Base-by-base conservation (phyloP, 2,797 vertebrate species). In the Parambassis ranga region DNA sequence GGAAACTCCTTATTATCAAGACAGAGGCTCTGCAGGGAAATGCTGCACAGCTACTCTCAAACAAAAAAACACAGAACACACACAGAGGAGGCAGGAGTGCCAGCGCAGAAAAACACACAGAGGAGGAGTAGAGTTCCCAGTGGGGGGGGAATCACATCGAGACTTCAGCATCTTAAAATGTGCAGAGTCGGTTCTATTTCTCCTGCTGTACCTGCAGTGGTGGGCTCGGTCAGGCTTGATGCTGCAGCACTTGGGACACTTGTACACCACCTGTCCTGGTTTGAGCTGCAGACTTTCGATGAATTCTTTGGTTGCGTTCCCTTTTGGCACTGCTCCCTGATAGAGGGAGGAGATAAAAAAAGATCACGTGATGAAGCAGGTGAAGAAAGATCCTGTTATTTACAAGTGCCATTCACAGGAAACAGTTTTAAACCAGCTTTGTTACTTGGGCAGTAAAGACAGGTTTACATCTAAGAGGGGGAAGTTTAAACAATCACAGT, bases 191-290 rank as follows among this genome's bases (percentile, higher is more conserved):
- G 14, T 2, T 52, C 15, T 24, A 26, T 56, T 15, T 20, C n/a
- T n/a, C 31, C 27, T 13, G 28, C 16, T 13, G 23, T 83, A 90
- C 89, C 87, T 91, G 89, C 87, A 91, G 86, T 91, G 97, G 85
- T 99, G 97, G 28, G 97, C 97, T 83, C 97, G 85, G 87, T 99
- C 97, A 0, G 97, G 97, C 84, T 99, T 99, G 86, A 99, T 99
- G 92, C 97, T 98, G 92, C 97, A 99, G 89, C 97, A 99, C 71
- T 99, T 99, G 65, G 97, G 96, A 80, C 97, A 99, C 84, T 99
- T 99, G 89, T 98, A 99, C 49, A 99, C 96, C 87, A 99, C 97
- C 85, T 99, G 96, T 14, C 97, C 97, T 0, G 97, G 96, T 80
- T 98, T 98, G 61, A 99, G 91, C 88, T 98, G 96, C 79, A 99